Base-by-base conservation (phyloP, 2,797 vertebrate genomes). In the Chanos chanos region DNA sequence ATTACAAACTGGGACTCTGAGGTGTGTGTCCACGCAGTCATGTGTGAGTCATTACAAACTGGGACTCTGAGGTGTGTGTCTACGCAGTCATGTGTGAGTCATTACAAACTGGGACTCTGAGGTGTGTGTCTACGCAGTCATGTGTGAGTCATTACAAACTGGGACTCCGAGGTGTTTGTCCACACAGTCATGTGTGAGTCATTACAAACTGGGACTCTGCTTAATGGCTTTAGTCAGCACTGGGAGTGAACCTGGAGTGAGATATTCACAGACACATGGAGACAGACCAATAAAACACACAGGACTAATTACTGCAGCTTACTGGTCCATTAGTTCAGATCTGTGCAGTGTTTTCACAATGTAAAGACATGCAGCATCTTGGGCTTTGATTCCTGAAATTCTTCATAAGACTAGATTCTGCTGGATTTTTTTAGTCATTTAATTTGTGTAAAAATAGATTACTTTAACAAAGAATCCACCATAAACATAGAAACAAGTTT, bases 281-380 rank as follows among this genome's bases (percentile, higher is more conserved):
- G 7, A 6, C 3, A 28, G 19, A 34, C 48, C 21, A 55, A 49
- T 67, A 59, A 67, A 72, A 56, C 51, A 57, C 44, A 54, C 22
- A 37, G 81, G 24, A 55, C 70, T 75, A 72, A 85, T n/a, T n/a
- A n/a, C n/a, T n/a, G n/a, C n/a, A n/a, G n/a, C n/a, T n/a, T n/a
- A n/a, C n/a, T n/a, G n/a, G n/a, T n/a, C n/a, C n/a, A 82, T 87
- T 78, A 76, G 75, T 85, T 85, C 78, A 89, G 89, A 82, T 58
- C 9, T 73, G 78, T 81, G 78, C 79, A 86, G 82, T 70, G 83
- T 81, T 75, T 19, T 81, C 62, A 81, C 75, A 78, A n/a, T 84
- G 82, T 83, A 86, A 87, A 87, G 85, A 85, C 71, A 62, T 82
- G 82, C 83, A 86, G 81, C 83, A 85, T 55, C 82, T 27, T 73